Base-by-base conservation (phyloP, 2,888 invertebrate species). In the Schrankia costaestrigalis region DNA sequence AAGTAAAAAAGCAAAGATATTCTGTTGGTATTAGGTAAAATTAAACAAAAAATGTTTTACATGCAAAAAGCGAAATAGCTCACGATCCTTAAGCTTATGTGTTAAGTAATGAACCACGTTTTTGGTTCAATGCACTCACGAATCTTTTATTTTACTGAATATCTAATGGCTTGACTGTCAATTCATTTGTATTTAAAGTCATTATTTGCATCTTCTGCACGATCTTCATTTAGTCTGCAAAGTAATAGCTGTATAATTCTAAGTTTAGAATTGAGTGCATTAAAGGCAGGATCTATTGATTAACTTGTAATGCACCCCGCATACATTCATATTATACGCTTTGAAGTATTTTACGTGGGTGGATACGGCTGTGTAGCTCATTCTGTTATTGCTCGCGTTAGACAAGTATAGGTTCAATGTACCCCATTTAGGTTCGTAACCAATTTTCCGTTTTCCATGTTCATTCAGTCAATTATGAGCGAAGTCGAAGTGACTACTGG, bases 81-180 rank as follows among this genome's bases (percentile, higher is more conserved):
- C 81, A 79, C 80, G 81, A 77, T 66, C 66, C 60, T 49, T 26
- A 7, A 13, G 57, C 57, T 68, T 72, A 66, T 69, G 74, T 78
- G 77, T 71, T 78, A 80, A 81, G 79, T 80, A 82, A 81, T 79
- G 74, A 72, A 65, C 77, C 83, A 84, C 85, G 84, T 78, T 78
- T 80, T 76, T 81, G 75, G 86, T 86, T 85, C 85, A 84, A 78
- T 80, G 85, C 82, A 82, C 86, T 80, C 82, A 76, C 75, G 78
- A 72, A 74, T 77, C 63, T 67, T n/a, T 72, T 71, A 76, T 76
- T 78, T 80, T 73, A 67, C 73, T 73, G 71, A 71, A 77, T 75
- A 70, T 67, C 68, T 73, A 75, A 72, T 68, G 56, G 63, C 71
- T 60, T 75, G 72, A 71, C 75, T 71, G 70, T 67, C 71, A 71